A percentile compares a stretch with the other conserved stretches of the same genome.
These are phyloP conservation scores for Chloroceryle amazona DNA, from an alignment of 2,797 vertebrate genomes.

Conservation along the genomic window DNA sequence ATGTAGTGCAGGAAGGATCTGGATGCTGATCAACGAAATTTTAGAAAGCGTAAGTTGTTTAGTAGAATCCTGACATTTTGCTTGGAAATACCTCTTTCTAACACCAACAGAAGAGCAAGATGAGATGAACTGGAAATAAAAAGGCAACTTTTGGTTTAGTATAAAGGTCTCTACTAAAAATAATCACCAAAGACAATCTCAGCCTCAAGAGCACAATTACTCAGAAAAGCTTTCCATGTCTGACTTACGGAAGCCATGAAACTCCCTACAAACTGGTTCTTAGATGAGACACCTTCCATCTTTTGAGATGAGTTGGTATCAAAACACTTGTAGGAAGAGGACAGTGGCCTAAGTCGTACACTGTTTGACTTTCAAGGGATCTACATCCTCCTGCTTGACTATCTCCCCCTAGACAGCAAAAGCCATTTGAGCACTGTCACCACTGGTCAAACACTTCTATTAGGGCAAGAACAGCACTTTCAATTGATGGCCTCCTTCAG, in stretches of 20 bases:
- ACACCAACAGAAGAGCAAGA: neutral
- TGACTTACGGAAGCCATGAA: neutral
- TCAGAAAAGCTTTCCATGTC: neutral
- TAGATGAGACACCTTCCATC: neutral
- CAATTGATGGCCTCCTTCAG: neutral
- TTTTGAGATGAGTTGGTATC: neutral
- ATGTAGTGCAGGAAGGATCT: neutral
- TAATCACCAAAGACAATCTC: neutral
- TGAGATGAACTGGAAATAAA: neutral
- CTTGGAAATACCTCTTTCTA: conserved; percentile 3
- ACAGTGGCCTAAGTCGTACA: neutral
- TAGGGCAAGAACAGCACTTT: conserved; percentile 28
- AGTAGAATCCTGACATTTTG: neutral
- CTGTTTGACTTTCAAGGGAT: neutral
- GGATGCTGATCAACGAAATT: neutral
- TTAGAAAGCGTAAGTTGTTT: conserved; percentile 20
- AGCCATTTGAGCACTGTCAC: neutral
- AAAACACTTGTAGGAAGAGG: neutral
- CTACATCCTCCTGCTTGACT: neutral
- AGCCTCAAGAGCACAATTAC: neutral
- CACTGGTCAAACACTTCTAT: neutral
- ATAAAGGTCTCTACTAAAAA: neutral
- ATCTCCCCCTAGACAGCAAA: neutral
- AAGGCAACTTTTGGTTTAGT: neutral
- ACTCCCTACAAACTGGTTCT: neutral